Percentiles rank a stretch among this genome's conserved stretches.
Conservation (phyloP, 2,113 vertebrate genomes). For the Coregonus clupeaformis region DNA sequence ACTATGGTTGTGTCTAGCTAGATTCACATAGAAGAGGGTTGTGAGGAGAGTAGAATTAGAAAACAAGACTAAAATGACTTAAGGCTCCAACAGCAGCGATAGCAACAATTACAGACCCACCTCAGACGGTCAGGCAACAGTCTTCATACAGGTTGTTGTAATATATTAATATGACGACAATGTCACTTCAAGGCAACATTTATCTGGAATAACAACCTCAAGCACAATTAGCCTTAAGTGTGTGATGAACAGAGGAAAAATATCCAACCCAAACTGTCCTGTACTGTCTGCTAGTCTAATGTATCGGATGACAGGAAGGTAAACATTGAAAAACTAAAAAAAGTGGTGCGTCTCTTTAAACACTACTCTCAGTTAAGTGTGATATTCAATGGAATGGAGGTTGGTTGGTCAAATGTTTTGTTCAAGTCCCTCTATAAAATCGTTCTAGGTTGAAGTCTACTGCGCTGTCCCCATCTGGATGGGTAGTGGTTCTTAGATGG, state of each 20-base stretch:
- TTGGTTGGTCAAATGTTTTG: constrained; percentile 38
- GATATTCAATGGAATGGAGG: constrained; percentile 46
- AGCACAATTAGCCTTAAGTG: constrained; percentile 57
- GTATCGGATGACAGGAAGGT: constrained; percentile 53
- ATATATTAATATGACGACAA: constrained; percentile 62
- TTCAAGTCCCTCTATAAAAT: constrained; percentile 21
- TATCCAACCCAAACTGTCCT: constrained; percentile 54
- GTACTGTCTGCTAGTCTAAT: not conserved
- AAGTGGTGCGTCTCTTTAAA: constrained; percentile 55
- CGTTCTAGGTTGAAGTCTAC: not conserved
- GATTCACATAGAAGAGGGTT: constrained; percentile 28
- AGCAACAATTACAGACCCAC: constrained; percentile 69
- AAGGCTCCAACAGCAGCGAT: constrained; percentile 74
- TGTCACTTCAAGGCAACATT: constrained; percentile 74
- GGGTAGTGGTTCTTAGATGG: not conserved
- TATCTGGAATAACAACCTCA: constrained; percentile 64
- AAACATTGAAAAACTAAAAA: constrained; percentile 62
- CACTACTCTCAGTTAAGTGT: constrained; percentile 44
- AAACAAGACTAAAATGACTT: constrained; percentile 52
- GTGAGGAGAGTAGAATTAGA: constrained; percentile 9
- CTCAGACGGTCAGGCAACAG: constrained; percentile 74
- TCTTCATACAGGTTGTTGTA: constrained; percentile 73
- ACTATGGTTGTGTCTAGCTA: constrained; percentile 39
- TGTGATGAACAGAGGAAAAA: constrained; percentile 48
- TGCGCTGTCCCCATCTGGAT: constrained; percentile 25